Percentiles rank a stretch among this genome's conserved stretches.
Evolutionary conservation across 92 coral and sea anemone species (phyloP).

Genomic region (Phenganax marumi): DNA sequence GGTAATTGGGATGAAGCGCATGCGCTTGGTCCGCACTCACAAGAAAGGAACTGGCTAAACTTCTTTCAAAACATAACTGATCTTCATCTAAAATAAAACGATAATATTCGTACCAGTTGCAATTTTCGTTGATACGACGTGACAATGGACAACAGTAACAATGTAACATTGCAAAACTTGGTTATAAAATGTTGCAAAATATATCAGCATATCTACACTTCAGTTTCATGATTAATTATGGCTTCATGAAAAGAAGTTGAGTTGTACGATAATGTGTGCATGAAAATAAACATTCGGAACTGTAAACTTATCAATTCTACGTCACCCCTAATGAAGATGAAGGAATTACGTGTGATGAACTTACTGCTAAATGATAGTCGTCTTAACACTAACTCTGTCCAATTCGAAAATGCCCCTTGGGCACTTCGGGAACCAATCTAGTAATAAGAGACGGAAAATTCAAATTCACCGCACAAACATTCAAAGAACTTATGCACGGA

Average conservation of each 20-base stretch:
- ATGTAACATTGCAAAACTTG: too few species aligned
- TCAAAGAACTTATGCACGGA: too few species aligned
- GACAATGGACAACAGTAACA: background rate
- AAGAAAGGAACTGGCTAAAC: conserved; percentile 79
- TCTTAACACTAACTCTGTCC: conserved; percentile 80
- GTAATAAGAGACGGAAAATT: background rate
- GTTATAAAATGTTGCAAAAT: too few species aligned
- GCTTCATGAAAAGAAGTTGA: too few species aligned
- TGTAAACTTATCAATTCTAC: too few species aligned
- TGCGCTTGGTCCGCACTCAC: conserved; percentile 99
- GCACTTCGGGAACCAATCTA: conserved; percentile 97
- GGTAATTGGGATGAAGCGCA: conserved; percentile 84
- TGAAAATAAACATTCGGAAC: too few species aligned
- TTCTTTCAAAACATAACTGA: conserved; percentile 78
- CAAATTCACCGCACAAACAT: too few species aligned
- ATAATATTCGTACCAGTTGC: background rate
- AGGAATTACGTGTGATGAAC: background rate
- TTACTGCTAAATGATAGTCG: conserved; percentile 59
- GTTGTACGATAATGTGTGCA: too few species aligned
- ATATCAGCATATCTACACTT: too few species aligned
- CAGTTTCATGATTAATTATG: too few species aligned
- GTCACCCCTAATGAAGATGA: background rate
- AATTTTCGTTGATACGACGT: background rate
- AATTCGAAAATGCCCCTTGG: conserved; percentile 84
- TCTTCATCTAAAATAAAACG: conserved; percentile 56